These are phyloP conservation scores for Vimba vimba DNA, from an alignment of 2,113 vertebrate species.

Conservation along the genomic window DNA sequence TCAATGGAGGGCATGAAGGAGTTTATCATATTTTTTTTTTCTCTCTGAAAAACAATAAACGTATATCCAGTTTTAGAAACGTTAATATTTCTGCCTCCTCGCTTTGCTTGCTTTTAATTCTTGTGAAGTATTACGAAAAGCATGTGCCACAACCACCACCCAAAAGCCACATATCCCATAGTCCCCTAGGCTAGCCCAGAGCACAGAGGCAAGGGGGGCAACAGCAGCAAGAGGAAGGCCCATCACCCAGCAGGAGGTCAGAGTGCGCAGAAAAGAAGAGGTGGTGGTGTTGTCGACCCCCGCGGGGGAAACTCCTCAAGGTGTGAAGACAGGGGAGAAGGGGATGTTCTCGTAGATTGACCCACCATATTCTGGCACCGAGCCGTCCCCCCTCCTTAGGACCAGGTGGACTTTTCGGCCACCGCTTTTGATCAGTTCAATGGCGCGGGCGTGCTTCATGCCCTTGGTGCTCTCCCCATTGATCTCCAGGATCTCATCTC, in stretches of 20 bases:
- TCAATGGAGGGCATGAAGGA: conserved; percentile 49
- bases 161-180: conserved; percentile 57
- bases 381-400: conserved; percentile 98
- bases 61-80: conserved; percentile 59
- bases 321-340: conserved; percentile 98
- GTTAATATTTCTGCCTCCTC: conserved; percentile 42
- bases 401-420: conserved; percentile 92
- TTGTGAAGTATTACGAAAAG: conserved; percentile 52
- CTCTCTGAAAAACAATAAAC: conserved; percentile 51
- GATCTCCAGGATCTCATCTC: conserved; percentile 98
- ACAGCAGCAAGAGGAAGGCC: conserved; percentile 75
- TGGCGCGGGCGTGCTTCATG: conserved; percentile 98
- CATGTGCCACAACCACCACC: conserved; percentile 53
- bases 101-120: conserved; percentile 55
- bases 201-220: conserved; percentile 78
- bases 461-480: conserved; percentile 99
- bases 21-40: conserved; percentile 65
- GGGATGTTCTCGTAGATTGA: conserved; percentile 99
- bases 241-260: conserved; percentile 78
- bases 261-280: conserved; percentile 80
- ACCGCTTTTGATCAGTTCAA: conserved; percentile 98
- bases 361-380: conserved; percentile 99
- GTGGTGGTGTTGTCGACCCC: conserved; percentile 40
- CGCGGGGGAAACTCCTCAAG: conserved; percentile 79
- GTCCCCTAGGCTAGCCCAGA: conserved; percentile 79